phyloP scores from a whole-genome alignment of 2,797 vertebrate genomes.

The Cryptoprocta ferox region DNA sequence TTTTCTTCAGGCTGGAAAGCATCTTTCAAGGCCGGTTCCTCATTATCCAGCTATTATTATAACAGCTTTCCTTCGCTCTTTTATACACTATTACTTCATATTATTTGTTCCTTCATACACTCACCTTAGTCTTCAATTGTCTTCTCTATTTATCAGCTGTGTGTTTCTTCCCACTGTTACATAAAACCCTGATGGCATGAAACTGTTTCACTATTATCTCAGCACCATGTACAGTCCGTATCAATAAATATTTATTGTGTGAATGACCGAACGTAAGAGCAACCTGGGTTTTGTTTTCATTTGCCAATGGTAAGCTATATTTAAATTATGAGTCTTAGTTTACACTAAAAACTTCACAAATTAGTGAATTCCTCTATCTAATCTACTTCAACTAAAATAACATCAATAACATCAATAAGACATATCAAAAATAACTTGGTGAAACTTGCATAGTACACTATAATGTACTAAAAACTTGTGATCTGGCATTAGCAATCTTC shows the following conservation, averaged over 20 bases:
- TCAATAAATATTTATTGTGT: neutral
- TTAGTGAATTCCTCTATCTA: neutral
- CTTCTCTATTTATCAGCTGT: neutral
- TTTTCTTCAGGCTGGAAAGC: neutral
- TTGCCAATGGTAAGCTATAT: neutral
- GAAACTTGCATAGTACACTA: neutral
- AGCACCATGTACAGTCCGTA: neutral
- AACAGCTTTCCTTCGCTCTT: neutral
- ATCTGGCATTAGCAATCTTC: neutral
- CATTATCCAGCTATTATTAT: neutral
- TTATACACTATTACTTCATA: neutral
- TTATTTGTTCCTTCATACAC: neutral
- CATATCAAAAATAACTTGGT: neutral
- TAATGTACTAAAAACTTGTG: neutral
- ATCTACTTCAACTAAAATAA: constrained; percentile 3
- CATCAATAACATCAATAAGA: neutral
- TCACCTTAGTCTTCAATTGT: neutral
- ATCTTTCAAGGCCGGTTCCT: neutral
- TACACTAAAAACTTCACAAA: neutral
- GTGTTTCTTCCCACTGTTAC: neutral
- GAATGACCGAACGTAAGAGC: neutral
- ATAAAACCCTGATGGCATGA: neutral
- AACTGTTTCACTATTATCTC: neutral
- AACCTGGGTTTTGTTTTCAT: neutral
- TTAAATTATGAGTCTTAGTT: neutral